Conservation (phyloP, 2,888 invertebrate species). For the Melipona bicolor region DNA sequence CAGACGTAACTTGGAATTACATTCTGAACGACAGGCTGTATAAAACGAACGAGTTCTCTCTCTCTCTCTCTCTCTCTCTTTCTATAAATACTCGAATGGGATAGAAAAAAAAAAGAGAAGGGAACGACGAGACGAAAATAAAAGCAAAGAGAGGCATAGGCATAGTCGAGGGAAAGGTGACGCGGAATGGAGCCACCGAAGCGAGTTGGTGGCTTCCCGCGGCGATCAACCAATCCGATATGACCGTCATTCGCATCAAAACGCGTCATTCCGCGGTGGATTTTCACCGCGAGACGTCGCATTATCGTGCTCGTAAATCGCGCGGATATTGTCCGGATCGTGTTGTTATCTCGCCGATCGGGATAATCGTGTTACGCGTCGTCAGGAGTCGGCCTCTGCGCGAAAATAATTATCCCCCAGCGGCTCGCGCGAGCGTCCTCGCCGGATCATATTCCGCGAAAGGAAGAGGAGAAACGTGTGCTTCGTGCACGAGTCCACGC, state of each 20-base stretch:
- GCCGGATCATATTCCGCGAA: conserved; percentile 30
- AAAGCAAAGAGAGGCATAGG: no score
- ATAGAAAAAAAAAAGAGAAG: background rate
- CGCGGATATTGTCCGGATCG: conserved; percentile 26
- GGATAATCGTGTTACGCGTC: conserved; percentile 41
- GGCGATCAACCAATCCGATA: conserved; percentile 31
- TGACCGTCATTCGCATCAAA: background rate
- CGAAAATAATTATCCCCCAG: conserved; percentile 34
- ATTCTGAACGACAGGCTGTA: background rate
- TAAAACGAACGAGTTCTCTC: background rate
- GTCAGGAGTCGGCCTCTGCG: background rate
- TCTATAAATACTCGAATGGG: background rate
- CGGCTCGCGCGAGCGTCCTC: background rate
- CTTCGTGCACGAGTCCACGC: conserved; percentile 18
- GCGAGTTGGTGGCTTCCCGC: conserved; percentile 6
- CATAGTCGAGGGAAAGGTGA: background rate
- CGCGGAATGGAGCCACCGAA: conserved; percentile 11
- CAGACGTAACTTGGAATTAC: background rate
- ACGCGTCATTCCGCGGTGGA: conserved; percentile 5
- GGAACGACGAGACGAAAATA: background rate
- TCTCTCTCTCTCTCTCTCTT: background rate
- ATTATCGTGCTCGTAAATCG: conserved; percentile 33
- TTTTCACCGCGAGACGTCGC: conserved; percentile 16
- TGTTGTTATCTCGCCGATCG: conserved; percentile 15
- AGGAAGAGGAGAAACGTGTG: conserved; percentile 14